Conservation (phyloP, 2,888 invertebrate genomes). For the Trilocha varians region DNA sequence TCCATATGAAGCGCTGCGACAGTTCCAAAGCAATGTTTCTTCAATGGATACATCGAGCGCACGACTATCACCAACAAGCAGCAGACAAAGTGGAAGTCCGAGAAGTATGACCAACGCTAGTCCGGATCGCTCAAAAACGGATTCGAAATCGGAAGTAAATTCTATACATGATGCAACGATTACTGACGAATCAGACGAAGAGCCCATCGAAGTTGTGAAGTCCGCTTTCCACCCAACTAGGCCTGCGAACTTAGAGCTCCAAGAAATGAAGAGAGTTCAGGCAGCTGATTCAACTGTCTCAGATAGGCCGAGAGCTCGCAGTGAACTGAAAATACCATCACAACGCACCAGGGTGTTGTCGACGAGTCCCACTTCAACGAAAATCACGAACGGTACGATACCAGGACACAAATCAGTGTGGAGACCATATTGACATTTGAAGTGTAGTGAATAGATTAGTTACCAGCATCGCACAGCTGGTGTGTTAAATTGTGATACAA, state of each 20-base stretch:
- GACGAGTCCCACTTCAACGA: slow-evolving; percentile 71
- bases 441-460: slow-evolving; percentile 31
- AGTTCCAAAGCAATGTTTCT: slow-evolving; percentile 58
- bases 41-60: slow-evolving; percentile 63
- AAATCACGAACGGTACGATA: slow-evolving; percentile 70
- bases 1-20: slow-evolving; percentile 72
- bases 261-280: slow-evolving; percentile 68
- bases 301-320: slow-evolving; percentile 55
- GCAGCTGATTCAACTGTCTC: slow-evolving; percentile 75
- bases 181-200: slow-evolving; percentile 79
- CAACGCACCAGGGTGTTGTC: slow-evolving; percentile 60
- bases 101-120: slow-evolving; percentile 53
- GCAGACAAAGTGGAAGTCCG: slow-evolving; percentile 71
- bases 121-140: slow-evolving; percentile 67
- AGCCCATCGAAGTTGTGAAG: slow-evolving; percentile 82
- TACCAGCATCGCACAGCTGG: slow-evolving; percentile 31
- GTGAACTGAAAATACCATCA: slow-evolving; percentile 76
- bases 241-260: slow-evolving; percentile 72
- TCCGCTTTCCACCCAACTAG: slow-evolving; percentile 82
- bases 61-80: slow-evolving; percentile 70
- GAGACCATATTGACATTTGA: slow-evolving; percentile 77
- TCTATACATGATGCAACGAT: slow-evolving; percentile 76
- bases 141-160: slow-evolving; percentile 75
- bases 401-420: slow-evolving; percentile 79
- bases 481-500: slow-evolving; percentile 66